phyloP scores from a whole-genome alignment of 2,113 vertebrate species.

The Heterotis niloticus region DNA sequence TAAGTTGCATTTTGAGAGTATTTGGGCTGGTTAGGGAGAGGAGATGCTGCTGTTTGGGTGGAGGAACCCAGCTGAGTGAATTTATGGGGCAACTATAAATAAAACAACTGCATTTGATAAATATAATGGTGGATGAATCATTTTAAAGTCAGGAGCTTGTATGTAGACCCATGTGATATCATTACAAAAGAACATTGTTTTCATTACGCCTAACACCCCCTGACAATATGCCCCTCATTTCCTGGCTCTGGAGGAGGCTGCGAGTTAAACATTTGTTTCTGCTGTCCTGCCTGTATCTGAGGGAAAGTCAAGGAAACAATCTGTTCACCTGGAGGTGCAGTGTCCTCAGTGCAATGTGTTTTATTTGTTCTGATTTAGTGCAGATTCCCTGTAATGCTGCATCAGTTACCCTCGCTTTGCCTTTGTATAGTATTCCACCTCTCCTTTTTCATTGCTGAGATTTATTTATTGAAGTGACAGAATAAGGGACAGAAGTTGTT shows the following conservation, averaged over 20 bases:
- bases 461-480: slow-evolving; percentile 40
- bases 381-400: slow-evolving; percentile 33
- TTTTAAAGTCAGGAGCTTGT: slow-evolving; percentile 50
- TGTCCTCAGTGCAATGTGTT: slow-evolving; percentile 23
- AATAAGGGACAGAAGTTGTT: slow-evolving; percentile 25
- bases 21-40: slow-evolving; percentile 18
- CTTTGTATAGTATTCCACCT: slow-evolving; percentile 32
- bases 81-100: slow-evolving; percentile 54
- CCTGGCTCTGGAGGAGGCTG: slow-evolving; percentile 20
- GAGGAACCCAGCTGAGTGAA: not conserved
- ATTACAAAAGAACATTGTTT: slow-evolving; percentile 31
- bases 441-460: slow-evolving; percentile 28
- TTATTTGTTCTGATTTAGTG: slow-evolving; percentile 46
- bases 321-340: not conserved
- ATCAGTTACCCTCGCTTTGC: slow-evolving; percentile 35
- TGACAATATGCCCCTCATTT: slow-evolving; percentile 16
- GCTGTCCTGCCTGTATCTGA: slow-evolving; percentile 5
- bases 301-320: slow-evolving; percentile 23
- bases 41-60: slow-evolving; percentile 18
- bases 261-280: slow-evolving; percentile 15
- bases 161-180: slow-evolving; percentile 17
- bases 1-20: slow-evolving; percentile 56
- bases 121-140: slow-evolving; percentile 60
- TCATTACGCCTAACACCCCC: not conserved
- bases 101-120: slow-evolving; percentile 60